Conservation (phyloP, 1,140 invertebrate genomes). For the Tetraneura akinire region DNA sequence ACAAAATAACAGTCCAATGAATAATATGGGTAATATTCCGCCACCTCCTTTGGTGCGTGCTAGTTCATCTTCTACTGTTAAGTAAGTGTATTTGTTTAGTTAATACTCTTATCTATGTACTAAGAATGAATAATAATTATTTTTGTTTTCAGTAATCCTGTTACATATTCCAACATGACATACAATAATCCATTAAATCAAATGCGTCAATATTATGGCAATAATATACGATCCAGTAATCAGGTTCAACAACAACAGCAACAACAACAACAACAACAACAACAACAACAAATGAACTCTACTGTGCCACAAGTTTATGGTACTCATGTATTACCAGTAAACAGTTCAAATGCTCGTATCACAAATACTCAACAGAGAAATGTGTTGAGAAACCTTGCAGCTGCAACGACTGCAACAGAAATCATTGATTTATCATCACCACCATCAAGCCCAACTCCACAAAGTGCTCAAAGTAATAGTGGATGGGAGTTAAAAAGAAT, state of each 20-base stretch:
- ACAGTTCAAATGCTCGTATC: neutral
- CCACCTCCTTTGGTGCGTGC: conserved; percentile 22
- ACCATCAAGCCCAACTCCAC: conserved; percentile 4
- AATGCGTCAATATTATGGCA: neutral
- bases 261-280: conserved; percentile 1
- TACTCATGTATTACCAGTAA: neutral
- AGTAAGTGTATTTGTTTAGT: neutral
- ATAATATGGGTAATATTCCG: neutral
- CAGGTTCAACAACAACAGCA: neutral
- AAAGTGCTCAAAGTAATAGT: neutral
- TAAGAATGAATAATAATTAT: neutral
- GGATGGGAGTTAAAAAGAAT: conserved; percentile 28
- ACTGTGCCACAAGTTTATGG: neutral
- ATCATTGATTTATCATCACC: conserved; percentile 41
- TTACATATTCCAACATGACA: neutral
- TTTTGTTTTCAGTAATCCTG: conserved; percentile 4
- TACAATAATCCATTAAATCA: neutral
- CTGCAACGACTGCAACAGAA: neutral
- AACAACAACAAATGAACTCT: conserved; percentile 2
- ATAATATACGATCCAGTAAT: neutral
- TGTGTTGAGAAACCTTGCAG: neutral
- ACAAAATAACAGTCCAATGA: neutral
- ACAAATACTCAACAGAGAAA: conserved; percentile 36
- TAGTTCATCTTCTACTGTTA: neutral
- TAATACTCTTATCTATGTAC: too few species aligned